Conservation (phyloP, 2,797 vertebrate species). For the Brachyrhaphis roseni region DNA sequence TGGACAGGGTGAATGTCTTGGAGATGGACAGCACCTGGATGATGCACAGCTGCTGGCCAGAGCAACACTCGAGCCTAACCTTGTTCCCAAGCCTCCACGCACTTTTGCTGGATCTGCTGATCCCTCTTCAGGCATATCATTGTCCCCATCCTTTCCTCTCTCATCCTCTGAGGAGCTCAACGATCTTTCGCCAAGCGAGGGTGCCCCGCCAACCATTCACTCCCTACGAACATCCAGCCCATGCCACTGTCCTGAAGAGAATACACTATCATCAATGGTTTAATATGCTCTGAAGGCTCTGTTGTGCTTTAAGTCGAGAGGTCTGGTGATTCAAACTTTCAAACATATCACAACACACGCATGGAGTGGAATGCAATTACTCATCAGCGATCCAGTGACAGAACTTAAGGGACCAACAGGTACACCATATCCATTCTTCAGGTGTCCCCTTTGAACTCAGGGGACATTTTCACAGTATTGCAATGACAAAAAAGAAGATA, state of each 20-base stretch:
- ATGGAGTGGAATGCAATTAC: constrained; percentile 79
- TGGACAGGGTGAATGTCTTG: constrained; percentile 87
- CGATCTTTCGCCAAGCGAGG: constrained; percentile 93
- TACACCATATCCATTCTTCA: constrained; percentile 68
- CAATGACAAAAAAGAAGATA: constrained; percentile 73
- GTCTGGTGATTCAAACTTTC: constrained; percentile 63
- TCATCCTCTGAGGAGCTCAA: constrained; percentile 98
- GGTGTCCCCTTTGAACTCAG: constrained; percentile 65
- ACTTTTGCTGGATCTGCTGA: constrained; percentile 95
- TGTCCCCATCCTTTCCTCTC: constrained; percentile 97
- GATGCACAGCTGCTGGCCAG: constrained; percentile 91
- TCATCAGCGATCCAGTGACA: constrained; percentile 59
- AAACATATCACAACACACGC: constrained; percentile 80
- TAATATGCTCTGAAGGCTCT: constrained; percentile 56
- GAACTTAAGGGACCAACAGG: constrained; percentile 51
- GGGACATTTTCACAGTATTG: constrained; percentile 78
- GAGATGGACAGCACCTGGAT: constrained; percentile 75
- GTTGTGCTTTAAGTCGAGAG: constrained; percentile 45
- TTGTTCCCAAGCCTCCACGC: constrained; percentile 96
- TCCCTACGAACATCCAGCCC: constrained; percentile 86
- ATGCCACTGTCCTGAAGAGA: constrained; percentile 79
- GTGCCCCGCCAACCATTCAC: constrained; percentile 79
- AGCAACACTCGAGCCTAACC: constrained; percentile 93
- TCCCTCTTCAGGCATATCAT: constrained; percentile 96
- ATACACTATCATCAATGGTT: constrained; percentile 81